Evolutionary conservation across 2,888 invertebrate species (phyloP).

Genomic region (Anthophora plumipes): DNA sequence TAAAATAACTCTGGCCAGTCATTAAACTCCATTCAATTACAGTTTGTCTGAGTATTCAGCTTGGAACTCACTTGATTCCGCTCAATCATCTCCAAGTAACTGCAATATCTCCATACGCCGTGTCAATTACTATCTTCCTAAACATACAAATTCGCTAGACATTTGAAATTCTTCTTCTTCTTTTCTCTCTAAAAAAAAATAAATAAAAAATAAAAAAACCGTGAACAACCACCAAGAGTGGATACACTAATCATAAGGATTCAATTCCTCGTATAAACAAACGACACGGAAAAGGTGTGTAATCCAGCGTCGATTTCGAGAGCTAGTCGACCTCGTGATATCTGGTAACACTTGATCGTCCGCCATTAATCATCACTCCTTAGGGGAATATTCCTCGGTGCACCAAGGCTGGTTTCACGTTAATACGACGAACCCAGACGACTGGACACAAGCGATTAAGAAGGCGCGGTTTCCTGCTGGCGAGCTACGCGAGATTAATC

Average conservation of each 20-base stretch:
- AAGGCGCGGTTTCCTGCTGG: constrained; percentile 66
- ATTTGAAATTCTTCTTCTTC: too few relatives aligned
- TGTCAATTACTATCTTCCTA: too few relatives aligned
- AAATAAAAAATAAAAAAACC: too few relatives aligned
- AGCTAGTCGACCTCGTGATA: constrained; percentile 30
- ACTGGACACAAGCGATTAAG: constrained; percentile 53
- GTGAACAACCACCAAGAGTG: not conserved
- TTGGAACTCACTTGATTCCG: too few relatives aligned
- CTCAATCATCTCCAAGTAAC: too few relatives aligned
- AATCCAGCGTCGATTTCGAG: not conserved
- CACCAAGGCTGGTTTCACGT: constrained; percentile 20
- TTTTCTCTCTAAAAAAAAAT: too few relatives aligned
- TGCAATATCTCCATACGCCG: too few relatives aligned
- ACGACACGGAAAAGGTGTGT: not conserved
- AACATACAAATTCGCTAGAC: too few relatives aligned
- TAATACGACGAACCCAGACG: constrained; percentile 41
- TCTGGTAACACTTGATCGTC: constrained; percentile 49
- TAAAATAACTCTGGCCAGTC: too few relatives aligned
- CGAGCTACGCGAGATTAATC: constrained; percentile 57
- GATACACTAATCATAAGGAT: not conserved
- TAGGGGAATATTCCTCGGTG: constrained; percentile 48
- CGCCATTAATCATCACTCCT: constrained; percentile 56
- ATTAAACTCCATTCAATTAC: too few relatives aligned
- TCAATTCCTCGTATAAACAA: not conserved
- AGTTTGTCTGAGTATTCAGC: too few relatives aligned